These are phyloP conservation scores for Dryococelus australis DNA, from an alignment of 2,888 invertebrate species.

Conservation along the genomic window DNA sequence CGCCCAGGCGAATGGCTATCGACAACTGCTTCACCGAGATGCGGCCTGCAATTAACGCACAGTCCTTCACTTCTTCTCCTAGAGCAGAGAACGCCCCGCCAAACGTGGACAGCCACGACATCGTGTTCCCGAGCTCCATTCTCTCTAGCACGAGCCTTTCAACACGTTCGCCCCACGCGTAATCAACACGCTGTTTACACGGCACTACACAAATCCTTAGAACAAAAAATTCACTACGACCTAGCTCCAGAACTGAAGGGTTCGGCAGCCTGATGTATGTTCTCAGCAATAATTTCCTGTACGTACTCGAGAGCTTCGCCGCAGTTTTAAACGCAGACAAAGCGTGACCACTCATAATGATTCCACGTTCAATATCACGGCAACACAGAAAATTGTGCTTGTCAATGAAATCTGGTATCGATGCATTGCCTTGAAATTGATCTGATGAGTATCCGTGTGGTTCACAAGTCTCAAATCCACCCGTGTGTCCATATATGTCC, in stretches of 20 bases:
- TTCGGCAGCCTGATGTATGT: not conserved
- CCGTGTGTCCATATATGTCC: not conserved
- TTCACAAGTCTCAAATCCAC: too few relatives aligned
- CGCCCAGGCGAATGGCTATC: constrained; percentile 81
- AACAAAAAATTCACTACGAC: not conserved
- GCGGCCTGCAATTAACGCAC: constrained; percentile 86
- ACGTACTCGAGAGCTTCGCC: not conserved
- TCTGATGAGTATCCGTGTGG: not conserved
- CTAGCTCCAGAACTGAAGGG: too few relatives aligned
- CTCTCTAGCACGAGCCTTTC: constrained; percentile 65
- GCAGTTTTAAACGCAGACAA: not conserved
- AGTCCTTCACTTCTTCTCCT: constrained; percentile 83
- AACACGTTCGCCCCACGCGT: constrained; percentile 61
- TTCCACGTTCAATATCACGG: not conserved
- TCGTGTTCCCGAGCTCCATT: constrained; percentile 80
- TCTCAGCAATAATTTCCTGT: not conserved
- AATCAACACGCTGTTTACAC: not conserved
- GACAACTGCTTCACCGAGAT: constrained; percentile 86
- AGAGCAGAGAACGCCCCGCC: constrained; percentile 96
- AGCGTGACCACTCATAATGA: not conserved
- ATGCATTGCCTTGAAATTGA: not conserved
- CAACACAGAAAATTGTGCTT: not conserved
- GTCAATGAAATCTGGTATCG: not conserved
- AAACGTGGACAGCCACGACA: constrained; percentile 95
- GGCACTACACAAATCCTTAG: not conserved